These are phyloP conservation scores for Brachymystax lenok DNA, from an alignment of 2,797 vertebrate genomes.

Conservation along the genomic window DNA sequence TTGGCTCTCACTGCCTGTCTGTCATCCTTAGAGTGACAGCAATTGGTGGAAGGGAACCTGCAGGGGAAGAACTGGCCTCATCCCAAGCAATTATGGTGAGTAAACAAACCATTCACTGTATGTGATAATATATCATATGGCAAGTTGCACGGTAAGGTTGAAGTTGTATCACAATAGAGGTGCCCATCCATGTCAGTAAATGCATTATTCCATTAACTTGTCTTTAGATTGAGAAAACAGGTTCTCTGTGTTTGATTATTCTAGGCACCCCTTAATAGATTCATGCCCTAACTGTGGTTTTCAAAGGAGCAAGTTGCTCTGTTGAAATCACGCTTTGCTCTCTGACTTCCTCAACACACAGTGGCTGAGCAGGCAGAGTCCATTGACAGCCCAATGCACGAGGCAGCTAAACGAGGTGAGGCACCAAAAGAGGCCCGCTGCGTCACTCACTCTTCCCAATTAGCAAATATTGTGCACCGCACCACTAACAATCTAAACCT, in stretches of 20 bases:
- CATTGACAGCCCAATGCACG: slow-evolving; percentile 96
- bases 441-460: background rate
- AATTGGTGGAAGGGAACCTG: slow-evolving; percentile 99
- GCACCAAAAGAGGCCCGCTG: background rate
- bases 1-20: slow-evolving; percentile 12
- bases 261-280: background rate
- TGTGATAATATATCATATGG: background rate
- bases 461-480: background rate
- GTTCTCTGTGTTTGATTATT: background rate
- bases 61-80: slow-evolving; percentile 90
- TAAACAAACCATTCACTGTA: background rate
- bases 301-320: background rate
- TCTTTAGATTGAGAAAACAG: background rate
- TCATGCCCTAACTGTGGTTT: background rate
- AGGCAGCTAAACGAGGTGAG: slow-evolving; percentile 95
- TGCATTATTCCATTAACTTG: background rate
- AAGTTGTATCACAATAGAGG: background rate
- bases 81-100: slow-evolving; percentile 98
- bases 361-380: slow-evolving; percentile 96
- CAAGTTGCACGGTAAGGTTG: background rate
- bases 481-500: background rate
- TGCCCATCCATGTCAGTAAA: background rate
- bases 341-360: slow-evolving; percentile 57
- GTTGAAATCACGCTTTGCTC: slow-evolving; percentile 4
- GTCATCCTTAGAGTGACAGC: slow-evolving; percentile 85